Conservation (phyloP, 2,113 vertebrate genomes). For the Micronycteris hirsuta region DNA sequence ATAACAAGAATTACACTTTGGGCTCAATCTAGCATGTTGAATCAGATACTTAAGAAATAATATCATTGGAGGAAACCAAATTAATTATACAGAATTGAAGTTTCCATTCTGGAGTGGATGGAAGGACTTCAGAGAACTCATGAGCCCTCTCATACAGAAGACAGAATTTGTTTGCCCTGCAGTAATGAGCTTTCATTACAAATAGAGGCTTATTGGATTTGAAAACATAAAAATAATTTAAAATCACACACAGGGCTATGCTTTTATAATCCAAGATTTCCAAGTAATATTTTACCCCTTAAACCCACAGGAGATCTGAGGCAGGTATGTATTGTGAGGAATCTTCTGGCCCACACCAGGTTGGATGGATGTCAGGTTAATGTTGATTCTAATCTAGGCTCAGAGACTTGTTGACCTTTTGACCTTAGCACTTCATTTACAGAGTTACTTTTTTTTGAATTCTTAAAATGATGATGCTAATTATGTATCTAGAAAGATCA, state of each 20-base stretch:
- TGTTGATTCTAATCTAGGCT: background rate
- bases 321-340: background rate
- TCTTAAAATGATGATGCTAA: constrained; percentile 49
- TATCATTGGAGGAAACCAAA: background rate
- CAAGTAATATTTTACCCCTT: background rate
- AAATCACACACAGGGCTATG: background rate
- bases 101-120: background rate
- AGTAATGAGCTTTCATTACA: background rate
- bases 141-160: background rate
- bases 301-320: background rate
- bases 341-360: background rate
- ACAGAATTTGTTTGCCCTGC: background rate
- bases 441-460: background rate
- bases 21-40: background rate
- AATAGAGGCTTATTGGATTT: background rate
- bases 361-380: background rate
- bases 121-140: background rate
- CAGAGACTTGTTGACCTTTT: constrained; percentile 43
- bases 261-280: background rate
- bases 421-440: constrained; percentile 31
- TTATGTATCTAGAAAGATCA: constrained; percentile 46
- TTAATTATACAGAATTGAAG: background rate
- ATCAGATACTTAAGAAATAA: background rate
- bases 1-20: background rate
- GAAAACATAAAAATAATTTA: background rate